Conservation (phyloP, 2,113 vertebrate species). For the Actenoides lindsayi region DNA sequence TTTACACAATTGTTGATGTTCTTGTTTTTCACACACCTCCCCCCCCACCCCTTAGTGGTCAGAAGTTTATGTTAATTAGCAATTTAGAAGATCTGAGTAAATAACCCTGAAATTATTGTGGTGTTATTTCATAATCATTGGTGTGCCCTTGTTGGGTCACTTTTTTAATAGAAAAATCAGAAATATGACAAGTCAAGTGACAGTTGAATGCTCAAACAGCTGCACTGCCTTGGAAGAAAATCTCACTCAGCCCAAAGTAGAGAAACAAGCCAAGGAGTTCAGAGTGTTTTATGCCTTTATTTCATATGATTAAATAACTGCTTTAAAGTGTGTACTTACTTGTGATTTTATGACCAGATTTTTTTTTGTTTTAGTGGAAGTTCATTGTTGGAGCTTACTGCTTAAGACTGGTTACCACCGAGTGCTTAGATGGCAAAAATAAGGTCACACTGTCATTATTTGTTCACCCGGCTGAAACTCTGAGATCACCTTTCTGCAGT, state of each 20-base stretch:
- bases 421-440: not conserved
- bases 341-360: not conserved
- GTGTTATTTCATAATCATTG: not conserved
- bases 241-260: not conserved
- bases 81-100: not conserved
- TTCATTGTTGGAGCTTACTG: not conserved
- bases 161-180: not conserved
- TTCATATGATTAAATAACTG: not conserved
- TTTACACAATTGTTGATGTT: accelerated
- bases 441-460: not conserved
- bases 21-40: too few relatives aligned
- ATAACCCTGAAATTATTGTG: not conserved
- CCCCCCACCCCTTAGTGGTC: not conserved
- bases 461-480: accelerated
- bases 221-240: not conserved
- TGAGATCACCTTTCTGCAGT: not conserved
- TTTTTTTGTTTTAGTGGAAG: not conserved
- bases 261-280: not conserved
- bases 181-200: not conserved
- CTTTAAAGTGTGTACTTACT: not conserved
- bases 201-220: not conserved
- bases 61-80: not conserved
- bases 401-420: not conserved
- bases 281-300: not conserved
- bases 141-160: not conserved